Conservation (phyloP, 2,888 invertebrate genomes). For the Theretra japonica region DNA sequence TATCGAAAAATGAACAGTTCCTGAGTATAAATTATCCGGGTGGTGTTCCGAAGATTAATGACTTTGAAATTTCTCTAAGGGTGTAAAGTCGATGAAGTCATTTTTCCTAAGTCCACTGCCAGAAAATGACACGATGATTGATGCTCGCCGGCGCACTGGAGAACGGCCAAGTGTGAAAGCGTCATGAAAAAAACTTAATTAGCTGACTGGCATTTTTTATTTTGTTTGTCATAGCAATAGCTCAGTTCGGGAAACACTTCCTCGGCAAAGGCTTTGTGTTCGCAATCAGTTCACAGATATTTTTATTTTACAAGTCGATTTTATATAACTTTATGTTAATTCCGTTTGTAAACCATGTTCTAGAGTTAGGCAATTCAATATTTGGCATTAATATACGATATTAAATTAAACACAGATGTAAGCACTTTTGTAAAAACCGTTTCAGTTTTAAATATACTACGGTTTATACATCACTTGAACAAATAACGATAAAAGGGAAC, state of each 20-base stretch:
- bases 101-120: constrained; percentile 75
- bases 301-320: too few species aligned
- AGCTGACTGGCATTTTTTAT: constrained; percentile 27
- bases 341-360: too few species aligned
- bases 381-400: too few species aligned
- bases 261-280: too few species aligned
- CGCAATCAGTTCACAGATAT: too few species aligned
- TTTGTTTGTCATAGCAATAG: neutral
- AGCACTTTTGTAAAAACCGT: too few species aligned
- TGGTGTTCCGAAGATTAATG: constrained; percentile 69
- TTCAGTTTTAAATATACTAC: too few species aligned
- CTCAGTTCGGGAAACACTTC: neutral
- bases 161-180: constrained; percentile 55
- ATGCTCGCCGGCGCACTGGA: constrained; percentile 55
- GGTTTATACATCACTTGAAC: too few species aligned
- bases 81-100: constrained; percentile 76
- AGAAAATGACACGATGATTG: constrained; percentile 78
- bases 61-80: constrained; percentile 68
- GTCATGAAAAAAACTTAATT: constrained; percentile 42
- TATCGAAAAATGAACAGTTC: constrained; percentile 59
- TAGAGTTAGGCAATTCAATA: too few species aligned
- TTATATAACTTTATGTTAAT: too few species aligned
- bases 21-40: constrained; percentile 65
- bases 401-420: too few species aligned
- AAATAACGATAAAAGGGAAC: too few species aligned